These are phyloP conservation scores for Lithophane semibrunnea DNA, from an alignment of 2,888 invertebrate species.

Conservation along the genomic window DNA sequence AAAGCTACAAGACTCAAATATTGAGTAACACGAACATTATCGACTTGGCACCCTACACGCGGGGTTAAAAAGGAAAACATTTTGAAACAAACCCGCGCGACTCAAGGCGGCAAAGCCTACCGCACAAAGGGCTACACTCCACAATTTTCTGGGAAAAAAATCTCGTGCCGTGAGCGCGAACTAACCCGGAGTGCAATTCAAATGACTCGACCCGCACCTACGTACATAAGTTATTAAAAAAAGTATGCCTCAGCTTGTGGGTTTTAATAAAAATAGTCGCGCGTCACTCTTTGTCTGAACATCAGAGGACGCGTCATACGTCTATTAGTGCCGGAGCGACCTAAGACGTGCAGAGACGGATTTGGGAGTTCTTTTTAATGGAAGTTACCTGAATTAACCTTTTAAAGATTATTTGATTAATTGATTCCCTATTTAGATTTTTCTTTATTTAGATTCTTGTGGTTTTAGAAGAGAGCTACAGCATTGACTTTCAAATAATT, in stretches of 20 bases:
- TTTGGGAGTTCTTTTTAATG: constrained; percentile 50
- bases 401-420: not conserved
- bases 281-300: constrained; percentile 88
- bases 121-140: constrained; percentile 83
- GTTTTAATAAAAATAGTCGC: constrained; percentile 91
- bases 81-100: constrained; percentile 73
- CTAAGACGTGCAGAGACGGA: constrained; percentile 86
- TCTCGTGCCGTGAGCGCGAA: constrained; percentile 78
- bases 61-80: constrained; percentile 67
- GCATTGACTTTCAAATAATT: not conserved
- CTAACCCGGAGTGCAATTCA: constrained; percentile 77
- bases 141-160: constrained; percentile 86
- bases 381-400: constrained; percentile 13
- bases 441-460: too few species aligned
- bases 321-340: constrained; percentile 84
- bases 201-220: constrained; percentile 78
- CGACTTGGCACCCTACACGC: constrained; percentile 42
- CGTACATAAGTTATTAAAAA: constrained; percentile 90
- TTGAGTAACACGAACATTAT: constrained; percentile 44
- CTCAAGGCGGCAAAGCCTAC: constrained; percentile 79
- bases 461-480: not conserved
- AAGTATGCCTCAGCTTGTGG: constrained; percentile 87
- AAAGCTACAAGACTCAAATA: constrained; percentile 22
- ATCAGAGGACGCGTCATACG: constrained; percentile 87
- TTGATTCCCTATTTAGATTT: not conserved